phyloP scores from a whole-genome alignment of 2,113 vertebrate genomes.

The Catharus bicknelli region DNA sequence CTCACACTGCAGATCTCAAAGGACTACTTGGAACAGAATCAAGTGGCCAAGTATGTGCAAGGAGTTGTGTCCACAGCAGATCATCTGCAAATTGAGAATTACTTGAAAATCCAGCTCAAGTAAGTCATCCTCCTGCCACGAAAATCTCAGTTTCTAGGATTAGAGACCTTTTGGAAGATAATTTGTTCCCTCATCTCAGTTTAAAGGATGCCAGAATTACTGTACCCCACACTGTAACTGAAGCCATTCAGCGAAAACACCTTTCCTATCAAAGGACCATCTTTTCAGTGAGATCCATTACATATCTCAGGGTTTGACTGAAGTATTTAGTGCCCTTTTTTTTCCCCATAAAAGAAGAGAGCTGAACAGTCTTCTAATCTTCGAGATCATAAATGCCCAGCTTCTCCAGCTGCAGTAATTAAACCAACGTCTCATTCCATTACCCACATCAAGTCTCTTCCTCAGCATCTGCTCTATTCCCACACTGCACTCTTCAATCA shows the following conservation, averaged over 20 bases:
- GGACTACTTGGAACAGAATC: background rate
- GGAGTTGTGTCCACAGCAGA: background rate
- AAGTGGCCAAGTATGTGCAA: background rate
- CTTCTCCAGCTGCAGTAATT: constrained; percentile 48
- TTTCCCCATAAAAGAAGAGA: background rate
- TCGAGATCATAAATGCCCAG: background rate
- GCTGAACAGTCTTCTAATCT: background rate
- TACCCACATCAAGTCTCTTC: constrained; percentile 24
- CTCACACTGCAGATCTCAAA: background rate
- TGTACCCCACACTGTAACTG: background rate
- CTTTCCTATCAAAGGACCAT: background rate
- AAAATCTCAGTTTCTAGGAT: background rate
- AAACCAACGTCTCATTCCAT: constrained; percentile 26
- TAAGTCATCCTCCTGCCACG: rapidly evolving
- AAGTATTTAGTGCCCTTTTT: background rate
- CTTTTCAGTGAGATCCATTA: background rate
- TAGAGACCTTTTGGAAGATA: background rate
- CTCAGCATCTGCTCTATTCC: constrained; percentile 8
- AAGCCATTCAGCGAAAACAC: background rate
- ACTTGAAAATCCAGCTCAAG: background rate
- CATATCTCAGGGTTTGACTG: background rate
- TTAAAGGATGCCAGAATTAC: background rate
- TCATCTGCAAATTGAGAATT: background rate
- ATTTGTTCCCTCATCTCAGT: background rate
- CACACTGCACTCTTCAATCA: constrained; percentile 1